Evolutionary conservation across 2,113 vertebrate species (phyloP).

Genomic region (Oreochromis tanganicae): DNA sequence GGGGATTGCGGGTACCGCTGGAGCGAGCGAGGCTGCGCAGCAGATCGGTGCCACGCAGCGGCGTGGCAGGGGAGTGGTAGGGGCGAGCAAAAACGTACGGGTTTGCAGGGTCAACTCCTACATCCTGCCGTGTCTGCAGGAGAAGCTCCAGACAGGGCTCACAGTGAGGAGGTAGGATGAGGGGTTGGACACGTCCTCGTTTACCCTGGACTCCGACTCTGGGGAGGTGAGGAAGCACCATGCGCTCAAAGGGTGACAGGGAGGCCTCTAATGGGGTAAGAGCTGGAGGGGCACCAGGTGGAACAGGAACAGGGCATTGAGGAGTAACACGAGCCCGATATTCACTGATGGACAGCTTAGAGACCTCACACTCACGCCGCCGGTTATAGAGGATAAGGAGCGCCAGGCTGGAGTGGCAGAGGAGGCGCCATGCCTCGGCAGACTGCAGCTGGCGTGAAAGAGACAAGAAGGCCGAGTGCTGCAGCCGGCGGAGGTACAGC

Average conservation of each 20-base stretch:
- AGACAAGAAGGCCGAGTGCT: constrained; percentile 73
- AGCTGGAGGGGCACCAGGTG: constrained; percentile 46
- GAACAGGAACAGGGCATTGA: constrained; percentile 55
- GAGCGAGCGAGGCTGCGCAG: constrained; percentile 74
- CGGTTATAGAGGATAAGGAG: constrained; percentile 79
- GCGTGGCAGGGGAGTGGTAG: constrained; percentile 75
- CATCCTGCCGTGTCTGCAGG: constrained; percentile 68
- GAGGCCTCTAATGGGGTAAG: constrained; percentile 70
- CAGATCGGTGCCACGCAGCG: constrained; percentile 72
- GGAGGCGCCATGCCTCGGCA: constrained; percentile 74
- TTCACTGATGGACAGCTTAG: constrained; percentile 70
- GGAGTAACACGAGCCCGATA: constrained; percentile 65
- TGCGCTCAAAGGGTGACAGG: constrained; percentile 74
- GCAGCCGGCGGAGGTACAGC: constrained; percentile 72
- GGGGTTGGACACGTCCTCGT: constrained; percentile 71
- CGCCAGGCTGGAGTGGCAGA: constrained; percentile 76
- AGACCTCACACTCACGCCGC: constrained; percentile 75
- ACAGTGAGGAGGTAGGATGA: constrained; percentile 74
- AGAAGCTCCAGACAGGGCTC: constrained; percentile 76
- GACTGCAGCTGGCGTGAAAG: constrained; percentile 70
- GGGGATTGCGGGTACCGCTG: constrained; percentile 72
- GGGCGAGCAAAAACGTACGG: constrained; percentile 74
- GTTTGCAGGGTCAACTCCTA: constrained; percentile 72
- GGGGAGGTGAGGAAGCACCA: constrained; percentile 70
- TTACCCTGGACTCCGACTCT: constrained; percentile 74